phyloP scores from a whole-genome alignment of 2,888 invertebrate species.

The Amorpha juglandis region DNA sequence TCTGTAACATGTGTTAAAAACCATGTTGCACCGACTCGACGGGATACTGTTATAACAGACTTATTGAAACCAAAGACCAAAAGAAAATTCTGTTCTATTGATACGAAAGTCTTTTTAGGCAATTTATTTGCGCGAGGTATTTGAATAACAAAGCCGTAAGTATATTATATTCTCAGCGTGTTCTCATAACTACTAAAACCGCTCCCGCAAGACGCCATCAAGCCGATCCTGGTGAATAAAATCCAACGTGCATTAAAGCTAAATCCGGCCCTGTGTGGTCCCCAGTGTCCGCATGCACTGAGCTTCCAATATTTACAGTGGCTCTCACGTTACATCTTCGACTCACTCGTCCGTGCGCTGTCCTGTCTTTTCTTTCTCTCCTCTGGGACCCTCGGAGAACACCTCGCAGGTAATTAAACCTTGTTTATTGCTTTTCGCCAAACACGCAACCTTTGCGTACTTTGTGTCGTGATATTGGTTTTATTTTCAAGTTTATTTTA shows the following conservation, averaged over 20 bases:
- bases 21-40: too few species aligned
- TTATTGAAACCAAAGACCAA: too few species aligned
- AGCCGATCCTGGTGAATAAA: background rate
- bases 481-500: background rate
- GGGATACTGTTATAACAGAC: too few species aligned
- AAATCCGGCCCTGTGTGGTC: conserved; percentile 32
- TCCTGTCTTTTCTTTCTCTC: background rate
- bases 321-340: conserved; percentile 11
- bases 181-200: background rate
- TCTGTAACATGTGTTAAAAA: too few species aligned
- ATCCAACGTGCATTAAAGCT: conserved; percentile 20
- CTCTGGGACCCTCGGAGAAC: conserved; percentile 29
- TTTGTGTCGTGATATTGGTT: background rate
- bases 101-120: too few species aligned
- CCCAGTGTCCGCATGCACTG: conserved; percentile 31
- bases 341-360: background rate
- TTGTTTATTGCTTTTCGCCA: conserved; percentile 39
- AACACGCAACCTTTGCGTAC: background rate
- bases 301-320: conserved; percentile 40
- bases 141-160: too few species aligned
- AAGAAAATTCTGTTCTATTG: too few species aligned
- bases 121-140: too few species aligned
- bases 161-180: too few species aligned
- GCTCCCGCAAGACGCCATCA: background rate
- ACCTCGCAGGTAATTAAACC: conserved; percentile 31